Conservation (phyloP, 1,140 invertebrate genomes). For the Hycleus cichorii region DNA sequence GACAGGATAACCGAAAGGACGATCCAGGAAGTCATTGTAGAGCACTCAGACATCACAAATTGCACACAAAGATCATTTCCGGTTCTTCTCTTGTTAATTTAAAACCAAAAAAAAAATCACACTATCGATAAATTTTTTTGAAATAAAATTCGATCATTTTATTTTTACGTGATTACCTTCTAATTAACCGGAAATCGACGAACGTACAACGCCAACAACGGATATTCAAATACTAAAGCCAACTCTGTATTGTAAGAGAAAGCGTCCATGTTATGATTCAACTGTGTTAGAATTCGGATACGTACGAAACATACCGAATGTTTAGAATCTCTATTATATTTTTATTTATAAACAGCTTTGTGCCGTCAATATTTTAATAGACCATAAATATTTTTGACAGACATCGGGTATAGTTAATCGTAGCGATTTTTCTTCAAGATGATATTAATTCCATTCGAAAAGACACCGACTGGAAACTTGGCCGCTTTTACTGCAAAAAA, state of each 20-base stretch:
- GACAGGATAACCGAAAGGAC: conserved; percentile 15
- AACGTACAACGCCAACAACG: too few species aligned
- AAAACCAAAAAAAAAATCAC: too few species aligned
- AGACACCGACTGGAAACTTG: too few species aligned
- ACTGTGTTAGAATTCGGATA: neutral
- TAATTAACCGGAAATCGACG: too few species aligned
- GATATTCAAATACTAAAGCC: too few species aligned
- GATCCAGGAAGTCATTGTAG: conserved; percentile 21
- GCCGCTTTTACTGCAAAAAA: too few species aligned
- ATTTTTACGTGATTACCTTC: too few species aligned
- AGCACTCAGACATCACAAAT: conserved; percentile 19
- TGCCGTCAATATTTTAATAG: conserved; percentile 7
- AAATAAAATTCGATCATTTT: too few species aligned
- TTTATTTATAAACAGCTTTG: conserved; percentile 9
- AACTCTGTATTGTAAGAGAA: too few species aligned
- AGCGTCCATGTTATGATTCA: conserved; percentile 11
- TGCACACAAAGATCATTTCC: conserved; percentile 4
- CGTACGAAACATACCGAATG: conserved; percentile 1
- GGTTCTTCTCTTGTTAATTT: too few species aligned
- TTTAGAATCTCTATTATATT: conserved; percentile 3
- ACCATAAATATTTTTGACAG: conserved; percentile 13
- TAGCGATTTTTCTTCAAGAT: neutral
- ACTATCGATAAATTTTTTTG: too few species aligned
- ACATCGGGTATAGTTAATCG: conserved; percentile 1
- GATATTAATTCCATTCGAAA: too few species aligned